Evolutionary conservation across 2,113 vertebrate species (phyloP), one percentile per base, ranked within the genome.

Genomic region (Mustela nigripes): DNA sequence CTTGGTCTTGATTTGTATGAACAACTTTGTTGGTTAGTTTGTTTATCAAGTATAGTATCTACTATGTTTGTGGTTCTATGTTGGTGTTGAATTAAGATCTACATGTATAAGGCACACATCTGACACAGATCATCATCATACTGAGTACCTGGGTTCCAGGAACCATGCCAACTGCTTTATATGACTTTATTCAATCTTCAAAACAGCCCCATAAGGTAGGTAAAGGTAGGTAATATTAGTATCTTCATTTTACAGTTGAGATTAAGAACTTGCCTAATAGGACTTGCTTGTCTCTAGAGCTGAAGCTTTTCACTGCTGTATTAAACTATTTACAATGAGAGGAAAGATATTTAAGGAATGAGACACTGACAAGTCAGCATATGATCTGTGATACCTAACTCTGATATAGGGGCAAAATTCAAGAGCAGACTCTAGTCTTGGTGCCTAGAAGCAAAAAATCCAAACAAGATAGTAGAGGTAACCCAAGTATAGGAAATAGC

Each of bases 251-350:
- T 69, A 81, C 21, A 60, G 11, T 5, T 69, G 24, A 95, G 60
- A 78, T 63, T 92, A 96, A 95, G 84, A 93, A 84, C 21, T 10
- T 85, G 78, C 31, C 71, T 48, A 89, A 67, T 2, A 89, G 53
- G 81, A 63, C 11, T n/a, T 73, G 36, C 15, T 14, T 82, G 28
- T 65, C 50, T 91, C 56, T 33, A 67, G 33, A 42, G 19, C 2
- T 85, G 16, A n/a, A 65, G 10, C 5, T 50, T 28, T 92, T 18
- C 81, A 60, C 28, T 94, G 26, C 10, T 53, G 42, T 22, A 86
- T 15, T 65, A 19, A 92, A 85, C 19, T 58, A 50, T 16, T 94
- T 10, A 42, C 39, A 86, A 19, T 69, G 11, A 82, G 31, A 84
- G 67, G 15, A 89, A 81, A 96, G 26, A 50, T 45, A 73, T 24